Conservation (phyloP, 2,797 vertebrate species). For the Rhinophrynus dorsalis region DNA sequence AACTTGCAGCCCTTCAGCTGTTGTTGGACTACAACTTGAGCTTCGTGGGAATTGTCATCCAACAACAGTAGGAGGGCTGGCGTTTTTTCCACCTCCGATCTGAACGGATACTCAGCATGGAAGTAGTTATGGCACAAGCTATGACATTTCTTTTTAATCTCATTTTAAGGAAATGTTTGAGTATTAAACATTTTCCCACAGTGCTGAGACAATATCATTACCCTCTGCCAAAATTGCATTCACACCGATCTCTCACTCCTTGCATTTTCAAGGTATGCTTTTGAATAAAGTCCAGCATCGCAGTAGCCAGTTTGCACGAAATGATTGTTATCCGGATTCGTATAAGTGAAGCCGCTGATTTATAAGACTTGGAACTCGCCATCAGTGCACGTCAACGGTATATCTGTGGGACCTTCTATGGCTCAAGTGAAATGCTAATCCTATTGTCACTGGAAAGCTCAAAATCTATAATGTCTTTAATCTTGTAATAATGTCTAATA, state of each 20-base stretch:
- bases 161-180: constrained; percentile 77
- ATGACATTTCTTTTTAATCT: constrained; percentile 74
- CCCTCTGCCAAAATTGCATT: constrained; percentile 71
- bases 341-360: constrained; percentile 45
- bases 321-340: constrained; percentile 53
- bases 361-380: not conserved
- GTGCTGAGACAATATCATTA: constrained; percentile 73
- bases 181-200: constrained; percentile 78
- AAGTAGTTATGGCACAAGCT: too few relatives aligned
- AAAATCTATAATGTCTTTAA: too few relatives aligned
- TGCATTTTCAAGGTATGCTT: constrained; percentile 61
- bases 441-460: not conserved
- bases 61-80: too few relatives aligned
- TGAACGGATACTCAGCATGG: too few relatives aligned
- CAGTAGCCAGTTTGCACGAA: constrained; percentile 56
- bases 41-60: too few relatives aligned
- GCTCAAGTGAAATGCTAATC: constrained; percentile 26
- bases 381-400: not conserved
- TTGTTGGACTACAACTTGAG: too few relatives aligned
- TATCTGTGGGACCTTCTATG: too few relatives aligned
- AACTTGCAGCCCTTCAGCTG: too few relatives aligned
- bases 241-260: constrained; percentile 54
- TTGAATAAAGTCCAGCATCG: constrained; percentile 56
- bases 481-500: too few relatives aligned
- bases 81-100: too few relatives aligned